A percentile compares a stretch with the other conserved stretches of the same genome.
Conservation (phyloP, 2,797 vertebrate genomes). For the Gouania willdenowi region DNA sequence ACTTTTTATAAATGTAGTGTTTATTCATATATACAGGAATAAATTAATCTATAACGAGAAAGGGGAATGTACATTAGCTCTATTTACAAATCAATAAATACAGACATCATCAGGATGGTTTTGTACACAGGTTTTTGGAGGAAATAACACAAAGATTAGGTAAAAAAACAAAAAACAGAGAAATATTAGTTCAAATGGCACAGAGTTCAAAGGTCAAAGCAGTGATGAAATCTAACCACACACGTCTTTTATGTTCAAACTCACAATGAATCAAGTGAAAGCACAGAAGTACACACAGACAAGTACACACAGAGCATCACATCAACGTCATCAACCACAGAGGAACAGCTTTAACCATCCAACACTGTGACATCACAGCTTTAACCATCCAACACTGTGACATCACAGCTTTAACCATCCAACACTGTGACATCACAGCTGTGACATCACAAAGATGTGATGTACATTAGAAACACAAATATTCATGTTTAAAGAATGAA, state of each 20-base stretch:
- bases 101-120: constrained; percentile 40
- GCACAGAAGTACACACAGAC: constrained; percentile 52
- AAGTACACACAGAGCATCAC: constrained; percentile 38
- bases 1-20: constrained; percentile 75
- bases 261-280: constrained; percentile 43
- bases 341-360: constrained; percentile 26
- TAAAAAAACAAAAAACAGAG: constrained; percentile 36
- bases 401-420: no score
- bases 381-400: no score
- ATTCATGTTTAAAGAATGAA: no score
- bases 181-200: constrained; percentile 64
- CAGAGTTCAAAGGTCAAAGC: constrained; percentile 24
- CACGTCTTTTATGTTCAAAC: constrained; percentile 43
- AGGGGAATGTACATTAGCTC: constrained; percentile 74
- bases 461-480: no score
- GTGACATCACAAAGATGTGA: no score
- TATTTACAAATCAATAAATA: constrained; percentile 81
- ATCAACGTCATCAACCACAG: constrained; percentile 20
- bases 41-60: constrained; percentile 79
- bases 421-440: no score
- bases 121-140: constrained; percentile 40
- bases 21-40: constrained; percentile 78
- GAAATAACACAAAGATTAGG: no score
- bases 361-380: no score
- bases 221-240: background rate